Conservation (phyloP, 2,888 invertebrate genomes). For the Aphodius granarius region DNA sequence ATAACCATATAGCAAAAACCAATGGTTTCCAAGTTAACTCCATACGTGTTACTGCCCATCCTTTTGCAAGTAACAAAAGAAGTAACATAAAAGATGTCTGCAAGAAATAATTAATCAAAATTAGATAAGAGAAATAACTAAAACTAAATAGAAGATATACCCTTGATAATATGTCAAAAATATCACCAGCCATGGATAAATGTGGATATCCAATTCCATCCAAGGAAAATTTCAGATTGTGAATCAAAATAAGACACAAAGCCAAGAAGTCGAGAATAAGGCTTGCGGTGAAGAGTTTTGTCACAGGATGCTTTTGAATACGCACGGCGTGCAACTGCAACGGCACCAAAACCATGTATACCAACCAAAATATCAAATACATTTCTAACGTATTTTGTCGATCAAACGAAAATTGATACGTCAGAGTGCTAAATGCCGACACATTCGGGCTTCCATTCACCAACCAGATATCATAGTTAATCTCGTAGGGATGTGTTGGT, state of each 20-base stretch:
- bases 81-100: constrained; percentile 94
- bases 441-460: constrained; percentile 95
- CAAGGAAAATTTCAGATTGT: constrained; percentile 86
- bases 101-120: constrained; percentile 46
- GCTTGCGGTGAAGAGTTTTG: constrained; percentile 86
- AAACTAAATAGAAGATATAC: constrained; percentile 56
- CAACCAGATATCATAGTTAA: constrained; percentile 91
- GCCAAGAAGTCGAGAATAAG: constrained; percentile 84
- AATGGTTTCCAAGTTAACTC: constrained; percentile 86
- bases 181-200: constrained; percentile 85
- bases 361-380: constrained; percentile 84
- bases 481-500: constrained; percentile 51
- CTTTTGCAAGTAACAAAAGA: constrained; percentile 89
- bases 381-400: constrained; percentile 90
- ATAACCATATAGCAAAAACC: constrained; percentile 86
- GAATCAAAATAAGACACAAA: constrained; percentile 82
- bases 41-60: constrained; percentile 92
- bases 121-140: too few species aligned
- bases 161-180: constrained; percentile 88
- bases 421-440: constrained; percentile 82
- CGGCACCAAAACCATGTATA: constrained; percentile 80
- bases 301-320: constrained; percentile 88
- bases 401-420: constrained; percentile 97
- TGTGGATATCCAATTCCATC: constrained; percentile 87
- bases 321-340: constrained; percentile 90